Evolutionary conservation across 2,113 vertebrate species (phyloP).

Genomic region (Actenoides lindsayi): DNA sequence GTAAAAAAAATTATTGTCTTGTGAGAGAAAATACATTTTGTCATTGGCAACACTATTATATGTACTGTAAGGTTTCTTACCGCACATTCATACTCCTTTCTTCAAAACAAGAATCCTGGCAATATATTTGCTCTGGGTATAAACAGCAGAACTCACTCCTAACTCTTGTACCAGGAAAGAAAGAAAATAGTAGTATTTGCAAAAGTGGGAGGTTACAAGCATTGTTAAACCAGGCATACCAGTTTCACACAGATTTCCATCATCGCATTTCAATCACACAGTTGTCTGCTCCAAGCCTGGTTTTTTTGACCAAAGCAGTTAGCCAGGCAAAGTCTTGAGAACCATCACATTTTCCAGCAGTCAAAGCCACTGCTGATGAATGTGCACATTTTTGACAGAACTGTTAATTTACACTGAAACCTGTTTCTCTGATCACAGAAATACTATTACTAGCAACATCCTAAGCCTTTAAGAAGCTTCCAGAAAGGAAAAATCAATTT

Average conservation of each 20-base stretch:
- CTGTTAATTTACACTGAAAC: not conserved
- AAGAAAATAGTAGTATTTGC: not conserved
- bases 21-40: not conserved
- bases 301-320: not conserved
- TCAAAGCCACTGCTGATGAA: not conserved
- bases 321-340: not conserved
- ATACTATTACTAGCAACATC: not conserved
- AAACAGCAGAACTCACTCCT: not conserved
- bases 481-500: not conserved
- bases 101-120: not conserved
- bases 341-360: not conserved
- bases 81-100: not conserved
- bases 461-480: not conserved
- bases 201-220: not conserved
- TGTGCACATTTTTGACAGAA: not conserved
- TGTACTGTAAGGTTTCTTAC: not conserved
- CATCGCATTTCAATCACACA: not conserved
- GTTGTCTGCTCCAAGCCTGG: not conserved
- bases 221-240: not conserved
- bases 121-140: not conserved
- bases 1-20: not conserved
- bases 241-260: not conserved
- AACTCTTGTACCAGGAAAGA: not conserved
- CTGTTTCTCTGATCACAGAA: not conserved
- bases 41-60: not conserved